Evolutionary conservation across 2,888 invertebrate species (phyloP).

Genomic region (Parelbella ahira): DNA sequence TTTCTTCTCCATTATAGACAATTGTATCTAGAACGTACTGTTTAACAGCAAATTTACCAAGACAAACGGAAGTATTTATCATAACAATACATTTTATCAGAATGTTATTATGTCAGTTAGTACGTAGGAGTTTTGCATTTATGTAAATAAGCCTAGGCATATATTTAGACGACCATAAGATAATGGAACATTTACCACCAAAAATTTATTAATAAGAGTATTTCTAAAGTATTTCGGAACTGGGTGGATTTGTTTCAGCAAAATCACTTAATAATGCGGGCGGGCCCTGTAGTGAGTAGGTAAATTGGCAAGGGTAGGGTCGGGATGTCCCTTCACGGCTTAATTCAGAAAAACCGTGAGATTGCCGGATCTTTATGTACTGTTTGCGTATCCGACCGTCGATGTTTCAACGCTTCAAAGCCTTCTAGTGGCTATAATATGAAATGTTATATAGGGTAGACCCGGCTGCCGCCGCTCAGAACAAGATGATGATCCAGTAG

Average conservation of each 20-base stretch:
- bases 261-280: slow-evolving; percentile 67
- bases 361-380: slow-evolving; percentile 68
- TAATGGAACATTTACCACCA: too few species aligned
- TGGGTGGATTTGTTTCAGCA: slow-evolving; percentile 54
- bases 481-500: too few species aligned
- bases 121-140: too few species aligned
- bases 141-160: too few species aligned
- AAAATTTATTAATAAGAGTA: slow-evolving; percentile 35
- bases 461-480: slow-evolving; percentile 49
- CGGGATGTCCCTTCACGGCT: slow-evolving; percentile 61
- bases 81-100: too few species aligned
- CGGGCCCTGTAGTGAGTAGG: slow-evolving; percentile 41
- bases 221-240: slow-evolving; percentile 48
- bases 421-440: slow-evolving; percentile 55
- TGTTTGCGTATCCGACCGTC: slow-evolving; percentile 67
- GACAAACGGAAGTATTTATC: too few species aligned
- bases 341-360: slow-evolving; percentile 70
- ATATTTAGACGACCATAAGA: too few species aligned
- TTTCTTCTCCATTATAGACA: too few species aligned
- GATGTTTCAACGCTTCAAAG: slow-evolving; percentile 66
- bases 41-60: too few species aligned
- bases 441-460: slow-evolving; percentile 56
- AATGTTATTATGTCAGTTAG: too few species aligned
- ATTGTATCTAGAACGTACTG: too few species aligned
- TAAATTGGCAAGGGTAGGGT: slow-evolving; percentile 52